Base-by-base conservation (phyloP, 2,113 vertebrate genomes). In the Pelecanus crispus region DNA sequence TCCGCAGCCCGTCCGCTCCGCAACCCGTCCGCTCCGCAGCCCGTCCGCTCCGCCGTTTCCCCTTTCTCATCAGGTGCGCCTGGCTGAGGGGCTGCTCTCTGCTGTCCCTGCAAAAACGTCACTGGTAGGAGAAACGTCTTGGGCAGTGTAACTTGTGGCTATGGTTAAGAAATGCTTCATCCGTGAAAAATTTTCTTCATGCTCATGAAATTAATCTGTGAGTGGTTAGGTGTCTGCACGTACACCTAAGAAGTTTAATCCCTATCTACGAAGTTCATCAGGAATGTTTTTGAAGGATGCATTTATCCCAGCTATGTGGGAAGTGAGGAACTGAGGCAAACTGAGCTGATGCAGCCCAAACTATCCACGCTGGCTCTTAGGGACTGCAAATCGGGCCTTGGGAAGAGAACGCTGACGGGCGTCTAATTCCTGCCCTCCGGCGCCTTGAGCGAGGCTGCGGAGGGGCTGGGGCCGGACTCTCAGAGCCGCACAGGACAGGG, bases 331-430 rank as follows among this genome's bases (percentile, higher is more conserved):
- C 19, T 9, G n/a, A 50, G 55, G 28, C 42, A 40, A 34, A 45
- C 0, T 53, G 50, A 56, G 49, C 78, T 44, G 71, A 15, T 36
- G 17, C 7, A 42, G 47, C n/a, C 29, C 50, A 45, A 24, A 34
- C 13, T 17, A 1, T 45, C 32, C 49, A 11, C 21, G 2, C 3
- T 6, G 47, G n/a, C 9, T 19, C 28, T 13, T 3, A 8, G 4
- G 15, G 47, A 20, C 40, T 63, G n/a, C 3, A 0, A 34, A 3
- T 22, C 32, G 20, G 31, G 42, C 32, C 50, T 32, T 19, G 62
- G 56, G 55, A 62, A 63, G 40, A n/a, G 31, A 24, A 55, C 6
- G 6, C 9, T 47, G 31, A 10, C 2, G n/a, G 31, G n/a, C 40
- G n/a, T 75, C 21, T 42, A 7, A 7, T 16, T 20, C n/a, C 40